phyloP scores from a whole-genome alignment of 30 jellyfish, hydroid and myxozoan species.

The Hydra vulgaris region DNA sequence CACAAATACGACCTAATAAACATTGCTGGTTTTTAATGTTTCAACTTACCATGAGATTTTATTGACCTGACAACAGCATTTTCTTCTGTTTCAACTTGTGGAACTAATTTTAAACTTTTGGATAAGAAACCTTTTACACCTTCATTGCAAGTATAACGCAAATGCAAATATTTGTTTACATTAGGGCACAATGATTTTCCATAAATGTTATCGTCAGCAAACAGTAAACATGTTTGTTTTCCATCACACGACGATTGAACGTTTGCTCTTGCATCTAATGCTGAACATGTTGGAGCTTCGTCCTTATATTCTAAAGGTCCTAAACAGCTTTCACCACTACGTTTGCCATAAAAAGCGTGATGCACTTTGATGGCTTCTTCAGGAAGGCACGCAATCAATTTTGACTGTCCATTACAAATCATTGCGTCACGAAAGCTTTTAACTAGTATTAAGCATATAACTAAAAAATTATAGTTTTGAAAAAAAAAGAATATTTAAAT shows the following conservation, averaged over 20 bases:
- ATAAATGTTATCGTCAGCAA: slow-evolving; percentile 75
- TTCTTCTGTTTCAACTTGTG: slow-evolving; percentile 79
- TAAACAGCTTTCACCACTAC: slow-evolving; percentile 85
- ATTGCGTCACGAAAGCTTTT: slow-evolving; percentile 43
- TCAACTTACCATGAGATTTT: not conserved
- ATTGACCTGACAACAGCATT: slow-evolving; percentile 88
- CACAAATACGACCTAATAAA: no score
- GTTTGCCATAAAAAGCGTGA: slow-evolving; percentile 88
- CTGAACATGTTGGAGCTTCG: slow-evolving; percentile 96
- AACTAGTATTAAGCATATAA: slow-evolving; percentile 17
- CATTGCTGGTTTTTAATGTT: no score
- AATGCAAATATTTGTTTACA: slow-evolving; percentile 69
- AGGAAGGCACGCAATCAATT: slow-evolving; percentile 62
- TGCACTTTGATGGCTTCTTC: slow-evolving; percentile 51
- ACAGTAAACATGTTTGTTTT: slow-evolving; percentile 58
- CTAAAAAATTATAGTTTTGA: no score
- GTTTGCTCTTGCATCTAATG: slow-evolving; percentile 82
- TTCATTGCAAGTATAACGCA: slow-evolving; percentile 61
- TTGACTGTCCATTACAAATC: slow-evolving; percentile 86
- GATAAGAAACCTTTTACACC: slow-evolving; percentile 37
- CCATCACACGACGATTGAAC: slow-evolving; percentile 82
- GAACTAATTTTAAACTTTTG: slow-evolving; percentile 49
- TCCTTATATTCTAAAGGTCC: slow-evolving; percentile 72
- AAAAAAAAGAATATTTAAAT: no score
- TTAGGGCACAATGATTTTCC: slow-evolving; percentile 90